Percentiles rank a stretch among this genome's conserved stretches.
Evolutionary conservation across 1,140 invertebrate genomes (phyloP).

Genomic region (Pogonognathellus flavescens): DNA sequence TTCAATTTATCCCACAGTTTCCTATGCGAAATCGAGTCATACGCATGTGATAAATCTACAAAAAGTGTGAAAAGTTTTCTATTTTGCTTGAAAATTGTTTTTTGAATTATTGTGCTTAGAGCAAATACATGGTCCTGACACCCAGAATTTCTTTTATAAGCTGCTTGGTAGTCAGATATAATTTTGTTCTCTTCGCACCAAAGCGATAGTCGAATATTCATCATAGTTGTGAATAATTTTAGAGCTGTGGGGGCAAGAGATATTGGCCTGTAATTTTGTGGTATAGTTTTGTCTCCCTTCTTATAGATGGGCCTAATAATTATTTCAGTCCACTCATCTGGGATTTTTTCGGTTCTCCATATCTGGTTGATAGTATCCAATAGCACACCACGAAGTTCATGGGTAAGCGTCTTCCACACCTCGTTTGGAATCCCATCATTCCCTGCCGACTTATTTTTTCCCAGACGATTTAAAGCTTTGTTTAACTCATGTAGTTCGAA

Average conservation of each 20-base stretch:
- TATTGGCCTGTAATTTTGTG: background rate
- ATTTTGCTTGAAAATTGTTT: background rate
- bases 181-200: background rate
- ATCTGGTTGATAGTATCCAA: conserved; percentile 1
- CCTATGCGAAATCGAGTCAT: background rate
- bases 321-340: background rate
- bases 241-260: background rate
- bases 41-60: background rate
- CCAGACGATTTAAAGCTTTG: background rate
- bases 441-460: conserved; percentile 34
- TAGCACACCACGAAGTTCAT: background rate
- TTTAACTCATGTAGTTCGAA: background rate
- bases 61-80: background rate
- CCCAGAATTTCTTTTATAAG: background rate
- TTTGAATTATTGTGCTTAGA: background rate
- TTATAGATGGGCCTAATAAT: conserved; percentile 44
- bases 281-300: conserved; percentile 8
- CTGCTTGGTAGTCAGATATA: background rate
- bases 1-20: background rate
- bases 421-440: conserved; percentile 55
- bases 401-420: conserved; percentile 19
- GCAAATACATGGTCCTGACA: background rate
- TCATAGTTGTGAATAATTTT: background rate
- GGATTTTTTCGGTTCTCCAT: conserved; percentile 9
- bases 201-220: background rate